Evolutionary conservation across 2,888 invertebrate species (phyloP), one percentile per base, ranked within the genome.

Genomic region (Pyrgus malvae): DNA sequence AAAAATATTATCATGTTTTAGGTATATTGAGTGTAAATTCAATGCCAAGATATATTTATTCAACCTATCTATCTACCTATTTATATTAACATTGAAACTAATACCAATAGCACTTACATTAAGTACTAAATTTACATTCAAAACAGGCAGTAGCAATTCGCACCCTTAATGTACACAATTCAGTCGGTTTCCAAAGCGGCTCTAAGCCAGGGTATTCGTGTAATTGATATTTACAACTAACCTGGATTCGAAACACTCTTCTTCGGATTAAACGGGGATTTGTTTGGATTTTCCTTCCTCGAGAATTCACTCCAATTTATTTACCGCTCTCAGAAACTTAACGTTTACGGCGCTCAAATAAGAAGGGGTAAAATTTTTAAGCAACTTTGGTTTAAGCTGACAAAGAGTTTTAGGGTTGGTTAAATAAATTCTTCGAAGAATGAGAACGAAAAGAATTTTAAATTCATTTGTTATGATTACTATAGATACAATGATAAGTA

Each of bases 201-300:
- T 74, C 72, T 81, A 84, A 84, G 76, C 80, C 70, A 59, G 70
- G 76, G 83, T 79, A 80, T 89, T 86, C 83, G 77, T 81, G 88
- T 89, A 89, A 89, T 89, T 86, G 89, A 89, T 89, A 89, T 89
- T 89, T 89, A 89, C 90, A 78, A 85, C 86, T 89, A 88, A 89
- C 90, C 85, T 85, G 87, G 83, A 86, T 84, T 79, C 78, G 67
- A 68, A 72, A 76, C 73, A 83, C 84, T 83, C 76, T 83, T 73
- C 69, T 64, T 72, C 66, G 77, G 83, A 88, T 88, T 89, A 88
- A 78, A 72, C 61, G 69, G 68, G 79, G 81, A 89, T 89, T 85
- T 87, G 84, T 81, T 75, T 67, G 81, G 83, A 84, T 84, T 80
- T 79, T 70, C 78, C 72, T 78, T 74, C 76, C 75, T 76, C 69